A percentile compares a stretch with the other conserved stretches of the same genome.
These are phyloP conservation scores for Cinara cedri DNA, from an alignment of 2,888 invertebrate genomes.

Conservation along the genomic window DNA sequence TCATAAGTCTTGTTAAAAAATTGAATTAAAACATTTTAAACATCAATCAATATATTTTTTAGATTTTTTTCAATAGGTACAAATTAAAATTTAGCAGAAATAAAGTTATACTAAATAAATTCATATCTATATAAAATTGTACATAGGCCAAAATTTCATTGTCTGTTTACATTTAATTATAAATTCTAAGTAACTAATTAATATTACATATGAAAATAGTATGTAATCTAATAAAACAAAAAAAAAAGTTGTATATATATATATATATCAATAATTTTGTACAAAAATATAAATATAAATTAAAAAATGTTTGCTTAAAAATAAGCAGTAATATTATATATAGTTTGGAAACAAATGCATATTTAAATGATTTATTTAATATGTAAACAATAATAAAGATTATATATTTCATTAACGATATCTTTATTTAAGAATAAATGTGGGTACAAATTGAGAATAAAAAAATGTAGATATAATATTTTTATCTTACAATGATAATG, in stretches of 20 bases:
- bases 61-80: conserved; percentile 13
- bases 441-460: conserved; percentile 10
- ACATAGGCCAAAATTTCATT: conserved; percentile 7
- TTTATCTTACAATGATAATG: conserved; percentile 20
- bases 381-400: conserved; percentile 31
- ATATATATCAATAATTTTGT: conserved; percentile 38
- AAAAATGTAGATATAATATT: background rate
- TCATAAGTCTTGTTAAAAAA: conserved; percentile 46
- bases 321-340: conserved; percentile 31
- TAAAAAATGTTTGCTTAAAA: conserved; percentile 35
- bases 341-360: conserved; percentile 15
- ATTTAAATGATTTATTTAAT: conserved; percentile 21
- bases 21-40: conserved; percentile 11
- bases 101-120: conserved; percentile 1
- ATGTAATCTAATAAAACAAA: conserved; percentile 36
- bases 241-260: conserved; percentile 19
- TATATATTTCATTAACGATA: background rate
- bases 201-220: conserved; percentile 30
- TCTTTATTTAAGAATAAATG: conserved; percentile 3
- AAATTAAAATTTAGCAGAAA: background rate
- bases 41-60: conserved; percentile 2
- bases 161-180: conserved; percentile 4
- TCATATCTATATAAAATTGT: conserved; percentile 24
- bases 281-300: conserved; percentile 43
- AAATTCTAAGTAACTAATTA: conserved; percentile 28